Percentiles rank a stretch among this genome's conserved stretches.
Conservation (phyloP, 2,797 vertebrate species). For the Leucoraja ocellata region DNA sequence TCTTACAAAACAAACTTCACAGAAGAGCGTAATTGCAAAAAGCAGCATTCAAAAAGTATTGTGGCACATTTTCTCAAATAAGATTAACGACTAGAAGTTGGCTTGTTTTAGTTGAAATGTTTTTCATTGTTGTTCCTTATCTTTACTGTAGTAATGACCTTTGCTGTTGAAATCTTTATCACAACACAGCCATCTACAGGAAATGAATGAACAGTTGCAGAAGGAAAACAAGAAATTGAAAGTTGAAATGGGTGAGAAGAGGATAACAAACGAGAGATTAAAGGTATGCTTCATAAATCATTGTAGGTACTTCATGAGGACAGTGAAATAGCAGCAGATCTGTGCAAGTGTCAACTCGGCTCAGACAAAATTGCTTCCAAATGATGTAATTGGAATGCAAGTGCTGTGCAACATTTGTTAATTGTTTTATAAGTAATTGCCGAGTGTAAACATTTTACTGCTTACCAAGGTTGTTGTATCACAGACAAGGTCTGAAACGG, state of each 20-base stretch:
- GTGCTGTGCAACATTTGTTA: neutral
- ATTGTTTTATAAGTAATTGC: neutral
- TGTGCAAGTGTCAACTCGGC: neutral
- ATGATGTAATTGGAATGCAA: conserved; percentile 10
- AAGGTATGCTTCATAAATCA: conserved; percentile 45
- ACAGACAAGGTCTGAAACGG: neutral
- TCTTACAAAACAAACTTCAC: neutral
- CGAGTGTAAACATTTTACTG: neutral
- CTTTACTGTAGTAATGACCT: conserved; percentile 15
- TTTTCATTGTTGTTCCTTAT: conserved; percentile 13
- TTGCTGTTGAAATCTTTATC: conserved; percentile 36
- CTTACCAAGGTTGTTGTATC: neutral
- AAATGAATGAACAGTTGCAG: conserved; percentile 51
- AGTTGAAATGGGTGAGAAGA: conserved; percentile 52
- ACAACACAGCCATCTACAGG: conserved; percentile 58
- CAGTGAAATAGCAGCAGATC: neutral
- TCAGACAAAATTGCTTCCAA: neutral
- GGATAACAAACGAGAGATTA: conserved; percentile 47
- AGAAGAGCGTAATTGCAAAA: neutral
- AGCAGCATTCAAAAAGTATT: neutral
- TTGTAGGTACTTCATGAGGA: neutral
- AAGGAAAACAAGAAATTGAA: conserved; percentile 58
- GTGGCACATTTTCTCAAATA: neutral
- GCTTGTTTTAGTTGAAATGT: neutral
- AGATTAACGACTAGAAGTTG: conserved; percentile 31